Conservation (phyloP, 2,888 invertebrate genomes). For the Tortricodes alternella region DNA sequence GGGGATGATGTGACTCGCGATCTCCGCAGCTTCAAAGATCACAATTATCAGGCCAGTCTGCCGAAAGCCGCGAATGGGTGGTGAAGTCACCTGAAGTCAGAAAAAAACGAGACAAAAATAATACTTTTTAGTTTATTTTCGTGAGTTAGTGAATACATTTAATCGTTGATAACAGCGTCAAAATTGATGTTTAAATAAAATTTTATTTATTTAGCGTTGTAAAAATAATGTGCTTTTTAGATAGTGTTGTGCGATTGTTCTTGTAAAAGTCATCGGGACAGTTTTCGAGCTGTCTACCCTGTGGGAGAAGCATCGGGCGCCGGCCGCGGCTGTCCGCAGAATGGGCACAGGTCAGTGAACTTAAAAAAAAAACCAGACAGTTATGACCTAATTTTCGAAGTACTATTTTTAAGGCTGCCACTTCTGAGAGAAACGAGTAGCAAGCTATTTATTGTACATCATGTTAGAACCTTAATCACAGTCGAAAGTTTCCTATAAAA, state of each 20-base stretch:
- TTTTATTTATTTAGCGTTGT: conserved; percentile 17
- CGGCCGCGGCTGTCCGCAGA: conserved; percentile 84
- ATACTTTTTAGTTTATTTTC: too few relatives aligned
- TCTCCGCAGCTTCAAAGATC: conserved; percentile 81
- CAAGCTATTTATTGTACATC: too few relatives aligned
- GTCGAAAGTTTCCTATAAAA: too few relatives aligned
- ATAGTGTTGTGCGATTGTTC: conserved; percentile 38
- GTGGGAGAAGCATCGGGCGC: conserved; percentile 85
- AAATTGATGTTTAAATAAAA: conserved; percentile 40
- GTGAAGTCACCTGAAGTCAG: conserved; percentile 63
- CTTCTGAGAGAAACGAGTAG: too few relatives aligned
- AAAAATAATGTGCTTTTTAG: conserved; percentile 23
- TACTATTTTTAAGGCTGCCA: too few relatives aligned
- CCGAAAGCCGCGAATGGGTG: conserved; percentile 76
- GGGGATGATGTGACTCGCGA: conserved; percentile 83
- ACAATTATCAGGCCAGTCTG: conserved; percentile 82
- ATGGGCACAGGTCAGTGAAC: conserved; percentile 87
- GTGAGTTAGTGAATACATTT: background rate
- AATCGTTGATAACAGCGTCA: background rate
- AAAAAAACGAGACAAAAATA: conserved; percentile 6
- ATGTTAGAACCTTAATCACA: too few relatives aligned
- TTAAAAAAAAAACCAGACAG: background rate
- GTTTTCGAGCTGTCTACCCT: conserved; percentile 78
- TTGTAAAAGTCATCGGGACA: conserved; percentile 36
- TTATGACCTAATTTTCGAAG: too few relatives aligned